A percentile compares a stretch with the other conserved stretches of the same genome.
phyloP scores from a whole-genome alignment of 1,140 invertebrate genomes.

The Galleria mellonella region DNA sequence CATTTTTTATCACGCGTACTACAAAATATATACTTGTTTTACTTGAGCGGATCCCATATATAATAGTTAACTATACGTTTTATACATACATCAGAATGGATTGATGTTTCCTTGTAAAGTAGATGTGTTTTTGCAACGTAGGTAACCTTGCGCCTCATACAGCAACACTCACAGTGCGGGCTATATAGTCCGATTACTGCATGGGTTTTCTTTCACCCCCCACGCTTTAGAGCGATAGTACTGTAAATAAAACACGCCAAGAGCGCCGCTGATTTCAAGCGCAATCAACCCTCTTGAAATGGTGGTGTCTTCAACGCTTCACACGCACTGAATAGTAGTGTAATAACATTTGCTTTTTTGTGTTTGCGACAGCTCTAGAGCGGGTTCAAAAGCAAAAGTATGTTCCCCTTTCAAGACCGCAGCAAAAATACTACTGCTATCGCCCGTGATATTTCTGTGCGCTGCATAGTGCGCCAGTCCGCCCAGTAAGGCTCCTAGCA shows the following conservation, averaged over 20 bases:
- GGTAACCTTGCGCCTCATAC: slow-evolving; percentile 25
- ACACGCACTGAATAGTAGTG: slow-evolving; percentile 21
- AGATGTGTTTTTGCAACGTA: slow-evolving; percentile 40
- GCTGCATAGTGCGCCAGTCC: slow-evolving; percentile 71
- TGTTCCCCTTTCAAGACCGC: slow-evolving; percentile 81
- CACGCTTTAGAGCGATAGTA: slow-evolving; percentile 32
- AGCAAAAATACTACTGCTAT: slow-evolving; percentile 79
- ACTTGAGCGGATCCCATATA: too few species aligned
- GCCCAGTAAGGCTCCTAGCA: slow-evolving; percentile 43
- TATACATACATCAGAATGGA: too few species aligned
- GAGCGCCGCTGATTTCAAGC: slow-evolving; percentile 40
- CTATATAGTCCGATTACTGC: slow-evolving; percentile 45
- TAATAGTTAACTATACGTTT: too few species aligned
- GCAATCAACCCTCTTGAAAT: slow-evolving; percentile 74
- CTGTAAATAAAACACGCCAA: slow-evolving; percentile 21
- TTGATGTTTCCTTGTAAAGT: slow-evolving; percentile 12
- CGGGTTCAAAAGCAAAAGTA: slow-evolving; percentile 76
- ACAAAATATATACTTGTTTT: too few species aligned
- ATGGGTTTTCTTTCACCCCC: slow-evolving; percentile 42
- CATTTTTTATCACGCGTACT: too few species aligned
- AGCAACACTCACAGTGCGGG: slow-evolving; percentile 21
- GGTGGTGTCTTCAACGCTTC: slow-evolving; percentile 40
- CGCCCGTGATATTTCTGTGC: slow-evolving; percentile 81
- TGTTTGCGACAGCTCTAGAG: slow-evolving; percentile 74
- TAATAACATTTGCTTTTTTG: slow-evolving; percentile 62